Conservation (phyloP, 1,140 invertebrate species). For the Steinernema khuongi region DNA sequence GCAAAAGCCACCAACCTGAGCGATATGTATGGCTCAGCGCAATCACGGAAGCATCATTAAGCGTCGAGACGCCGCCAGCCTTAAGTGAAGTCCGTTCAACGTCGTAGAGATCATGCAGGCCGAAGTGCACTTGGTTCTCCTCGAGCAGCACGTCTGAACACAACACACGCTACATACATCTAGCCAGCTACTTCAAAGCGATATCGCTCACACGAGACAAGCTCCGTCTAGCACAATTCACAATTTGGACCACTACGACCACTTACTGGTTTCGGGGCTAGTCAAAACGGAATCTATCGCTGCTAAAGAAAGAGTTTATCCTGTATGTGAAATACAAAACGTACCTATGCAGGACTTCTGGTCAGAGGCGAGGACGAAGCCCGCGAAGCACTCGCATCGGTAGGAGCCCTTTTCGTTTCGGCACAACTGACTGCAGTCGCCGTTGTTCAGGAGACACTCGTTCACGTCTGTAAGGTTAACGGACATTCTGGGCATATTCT, state of each 20-base stretch:
- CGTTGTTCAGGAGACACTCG: conserved; percentile 77
- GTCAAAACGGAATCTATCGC: background rate
- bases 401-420: conserved; percentile 90
- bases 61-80: background rate
- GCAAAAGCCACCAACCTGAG: conserved; percentile 4
- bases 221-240: conserved; percentile 26
- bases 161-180: background rate
- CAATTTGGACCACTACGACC: background rate
- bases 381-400: conserved; percentile 86
- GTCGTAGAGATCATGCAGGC: background rate
- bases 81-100: background rate
- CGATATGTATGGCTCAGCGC: background rate
- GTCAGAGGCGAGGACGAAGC: conserved; percentile 88
- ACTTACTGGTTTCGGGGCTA: background rate
- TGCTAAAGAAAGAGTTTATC: conserved; percentile 18
- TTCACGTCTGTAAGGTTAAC: conserved; percentile 45
- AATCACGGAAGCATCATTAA: conserved; percentile 7
- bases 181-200: conserved; percentile 8
- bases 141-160: conserved; percentile 3
- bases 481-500: background rate
- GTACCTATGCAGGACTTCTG: conserved; percentile 76
- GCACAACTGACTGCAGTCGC: conserved; percentile 93
- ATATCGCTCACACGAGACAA: background rate
- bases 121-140: conserved; percentile 4
- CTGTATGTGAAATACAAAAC: background rate